A percentile compares a stretch with the other conserved stretches of the same genome.
These are phyloP conservation scores for Acipenser oxyrinchus DNA, from an alignment of 2,797 vertebrate species.

Conservation along the genomic window DNA sequence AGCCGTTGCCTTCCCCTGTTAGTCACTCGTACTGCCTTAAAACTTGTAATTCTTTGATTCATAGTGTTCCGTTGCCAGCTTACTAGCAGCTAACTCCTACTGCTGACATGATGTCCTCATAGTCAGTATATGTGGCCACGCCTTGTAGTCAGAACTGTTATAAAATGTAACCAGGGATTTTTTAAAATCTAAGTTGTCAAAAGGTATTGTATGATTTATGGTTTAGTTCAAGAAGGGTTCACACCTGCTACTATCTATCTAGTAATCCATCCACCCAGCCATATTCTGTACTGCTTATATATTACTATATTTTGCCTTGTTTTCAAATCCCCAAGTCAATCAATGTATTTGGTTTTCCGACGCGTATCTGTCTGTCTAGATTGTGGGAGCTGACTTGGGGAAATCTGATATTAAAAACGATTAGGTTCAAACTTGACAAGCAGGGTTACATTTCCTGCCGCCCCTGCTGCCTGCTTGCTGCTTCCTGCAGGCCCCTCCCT, in stretches of 20 bases:
- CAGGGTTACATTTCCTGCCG: constrained; percentile 12
- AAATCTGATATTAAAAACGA: background rate
- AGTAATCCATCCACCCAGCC: background rate
- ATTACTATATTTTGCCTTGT: background rate
- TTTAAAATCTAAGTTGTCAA: too few species aligned
- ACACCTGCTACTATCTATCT: background rate
- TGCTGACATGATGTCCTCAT: too few species aligned
- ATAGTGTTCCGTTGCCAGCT: too few species aligned
- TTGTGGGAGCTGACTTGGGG: background rate
- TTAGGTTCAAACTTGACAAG: background rate
- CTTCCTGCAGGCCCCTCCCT: constrained; percentile 12
- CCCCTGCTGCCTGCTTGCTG: background rate
- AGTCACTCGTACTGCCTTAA: too few species aligned
- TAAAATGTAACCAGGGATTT: too few species aligned
- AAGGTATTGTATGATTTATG: too few species aligned
- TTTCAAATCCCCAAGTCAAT: background rate
- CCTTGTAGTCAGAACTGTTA: too few species aligned
- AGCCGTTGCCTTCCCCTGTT: too few species aligned
- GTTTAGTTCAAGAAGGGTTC: too few species aligned
- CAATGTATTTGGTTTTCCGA: constrained; percentile 10
- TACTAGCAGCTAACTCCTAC: too few species aligned
- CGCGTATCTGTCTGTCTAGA: background rate
- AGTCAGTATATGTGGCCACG: too few species aligned
- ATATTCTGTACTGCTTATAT: background rate
- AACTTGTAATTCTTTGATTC: too few species aligned